A percentile compares a stretch with the other conserved stretches of the same genome.
Conservation (phyloP, 2,113 vertebrate species). For the Sebastes schlegelii region DNA sequence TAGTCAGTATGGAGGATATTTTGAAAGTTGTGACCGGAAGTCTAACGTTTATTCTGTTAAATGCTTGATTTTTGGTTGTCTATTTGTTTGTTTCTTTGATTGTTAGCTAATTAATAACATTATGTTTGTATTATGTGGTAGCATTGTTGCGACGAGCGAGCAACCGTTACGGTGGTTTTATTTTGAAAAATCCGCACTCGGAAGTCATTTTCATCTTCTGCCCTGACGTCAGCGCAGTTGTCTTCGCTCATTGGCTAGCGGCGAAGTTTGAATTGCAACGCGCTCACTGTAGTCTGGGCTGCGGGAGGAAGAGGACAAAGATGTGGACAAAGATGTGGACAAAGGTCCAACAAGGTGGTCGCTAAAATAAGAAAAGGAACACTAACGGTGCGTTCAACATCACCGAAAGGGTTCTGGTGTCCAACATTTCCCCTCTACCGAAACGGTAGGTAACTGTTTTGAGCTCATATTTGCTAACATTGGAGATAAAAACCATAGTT, state of each 20-base stretch:
- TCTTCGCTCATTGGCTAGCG: slow-evolving; percentile 77
- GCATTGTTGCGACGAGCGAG: rapidly evolving
- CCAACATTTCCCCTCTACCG: not conserved
- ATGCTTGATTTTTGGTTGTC: rapidly evolving
- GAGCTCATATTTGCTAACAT: not conserved
- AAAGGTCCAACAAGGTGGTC: not conserved
- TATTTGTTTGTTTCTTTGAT: rapidly evolving
- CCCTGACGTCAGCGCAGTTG: not conserved
- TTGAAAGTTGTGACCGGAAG: slow-evolving; percentile 46
- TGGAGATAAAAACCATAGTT: not conserved
- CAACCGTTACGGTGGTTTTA: not conserved
- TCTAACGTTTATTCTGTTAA: not conserved
- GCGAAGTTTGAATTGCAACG: slow-evolving; percentile 84
- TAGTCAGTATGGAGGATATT: not conserved
- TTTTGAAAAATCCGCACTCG: slow-evolving; percentile 30
- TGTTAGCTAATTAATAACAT: not conserved
- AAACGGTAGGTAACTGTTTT: slow-evolving; percentile 5
- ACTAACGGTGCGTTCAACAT: not conserved
- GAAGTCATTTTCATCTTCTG: not conserved
- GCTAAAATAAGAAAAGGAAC: not conserved
- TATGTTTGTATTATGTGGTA: not conserved
- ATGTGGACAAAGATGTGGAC: slow-evolving; percentile 36
- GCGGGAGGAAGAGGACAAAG: slow-evolving; percentile 14
- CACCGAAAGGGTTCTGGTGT: not conserved
- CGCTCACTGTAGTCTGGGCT: slow-evolving; percentile 13